These are phyloP conservation scores for Clarias magur DNA, from an alignment of 2,113 vertebrate genomes.

Conservation along the genomic window DNA sequence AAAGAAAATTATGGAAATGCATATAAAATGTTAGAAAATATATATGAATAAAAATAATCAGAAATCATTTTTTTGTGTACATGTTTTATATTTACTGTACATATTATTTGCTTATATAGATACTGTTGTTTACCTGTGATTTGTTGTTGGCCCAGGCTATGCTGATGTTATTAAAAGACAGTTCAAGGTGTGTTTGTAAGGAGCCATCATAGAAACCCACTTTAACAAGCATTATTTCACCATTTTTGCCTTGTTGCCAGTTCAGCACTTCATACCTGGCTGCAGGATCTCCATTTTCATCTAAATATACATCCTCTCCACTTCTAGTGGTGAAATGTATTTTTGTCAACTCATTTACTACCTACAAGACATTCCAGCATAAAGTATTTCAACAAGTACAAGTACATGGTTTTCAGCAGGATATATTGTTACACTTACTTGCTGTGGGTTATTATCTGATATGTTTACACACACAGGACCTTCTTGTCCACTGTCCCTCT, in stretches of 20 bases:
- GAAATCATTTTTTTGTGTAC: background rate
- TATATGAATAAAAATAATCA: no score
- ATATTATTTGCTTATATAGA: background rate
- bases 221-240: constrained; percentile 50
- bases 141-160: constrained; percentile 51
- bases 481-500: background rate
- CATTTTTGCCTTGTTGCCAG: constrained; percentile 53
- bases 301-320: constrained; percentile 54
- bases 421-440: constrained; percentile 46
- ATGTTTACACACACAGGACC: constrained; percentile 34
- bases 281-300: constrained; percentile 59
- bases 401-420: background rate
- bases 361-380: constrained; percentile 30
- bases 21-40: no score
- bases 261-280: constrained; percentile 59
- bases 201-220: constrained; percentile 58
- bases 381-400: background rate
- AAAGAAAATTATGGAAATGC: no score
- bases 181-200: constrained; percentile 44
- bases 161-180: constrained; percentile 52
- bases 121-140: constrained; percentile 10
- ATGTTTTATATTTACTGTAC: background rate
- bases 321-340: constrained; percentile 43
- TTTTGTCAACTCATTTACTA: constrained; percentile 49
- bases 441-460: constrained; percentile 48